Percentiles rank a stretch among this genome's conserved stretches.
These are phyloP conservation scores for Phalanger gymnotis DNA, from an alignment of 2,797 vertebrate species.

Conservation along the genomic window DNA sequence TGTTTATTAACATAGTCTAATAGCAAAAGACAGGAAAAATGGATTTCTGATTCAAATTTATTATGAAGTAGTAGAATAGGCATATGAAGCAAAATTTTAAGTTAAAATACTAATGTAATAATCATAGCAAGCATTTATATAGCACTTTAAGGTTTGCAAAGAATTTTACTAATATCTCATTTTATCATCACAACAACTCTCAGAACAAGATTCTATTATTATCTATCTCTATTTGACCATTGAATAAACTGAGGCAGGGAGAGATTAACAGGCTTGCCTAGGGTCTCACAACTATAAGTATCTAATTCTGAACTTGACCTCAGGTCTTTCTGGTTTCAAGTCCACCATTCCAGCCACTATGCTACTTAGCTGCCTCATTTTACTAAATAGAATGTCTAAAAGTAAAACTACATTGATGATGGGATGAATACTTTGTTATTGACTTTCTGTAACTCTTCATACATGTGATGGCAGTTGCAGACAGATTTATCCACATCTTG, in stretches of 20 bases:
- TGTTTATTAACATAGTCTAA: neutral
- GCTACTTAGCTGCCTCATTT: neutral
- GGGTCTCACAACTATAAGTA: neutral
- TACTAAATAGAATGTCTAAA: neutral
- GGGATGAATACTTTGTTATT: neutral
- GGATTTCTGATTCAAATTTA: neutral
- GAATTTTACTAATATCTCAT: neutral
- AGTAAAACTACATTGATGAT: neutral
- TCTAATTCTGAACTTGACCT: neutral
- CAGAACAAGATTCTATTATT: neutral
- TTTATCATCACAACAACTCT: neutral
- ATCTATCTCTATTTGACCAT: no score
- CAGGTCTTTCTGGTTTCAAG: neutral
- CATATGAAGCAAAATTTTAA: no score
- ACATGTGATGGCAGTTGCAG: neutral
- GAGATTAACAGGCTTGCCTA: no score
- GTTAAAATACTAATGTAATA: neutral
- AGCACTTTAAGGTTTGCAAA: neutral
- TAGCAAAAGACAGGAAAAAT: neutral
- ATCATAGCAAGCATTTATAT: neutral
- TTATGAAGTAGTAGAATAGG: neutral
- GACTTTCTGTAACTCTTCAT: neutral
- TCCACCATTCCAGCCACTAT: neutral
- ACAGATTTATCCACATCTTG: neutral
- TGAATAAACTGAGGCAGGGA: neutral